Evolutionary conservation across 2,888 invertebrate species (phyloP), one percentile per base, ranked within the genome.

Genomic region (Pyrgus malvae): DNA sequence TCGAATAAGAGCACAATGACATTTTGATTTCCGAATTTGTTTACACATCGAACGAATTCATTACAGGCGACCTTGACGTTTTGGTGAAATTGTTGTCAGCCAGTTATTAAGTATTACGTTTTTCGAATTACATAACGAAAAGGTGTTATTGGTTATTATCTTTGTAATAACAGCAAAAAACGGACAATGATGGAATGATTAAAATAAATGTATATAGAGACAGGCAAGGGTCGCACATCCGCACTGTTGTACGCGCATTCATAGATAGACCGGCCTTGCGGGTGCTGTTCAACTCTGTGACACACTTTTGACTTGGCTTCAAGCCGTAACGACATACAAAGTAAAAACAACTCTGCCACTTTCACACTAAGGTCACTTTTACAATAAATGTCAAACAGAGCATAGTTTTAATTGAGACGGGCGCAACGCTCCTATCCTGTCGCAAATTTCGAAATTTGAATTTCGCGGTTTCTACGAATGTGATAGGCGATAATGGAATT

Each of bases 251-350:
- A 67, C 81, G 87, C 85, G 76, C 84, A 78, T 70, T 80, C 81
- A 76, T 79, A 86, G 87, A 88, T 86, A 89, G 80, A 75, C 69
- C 81, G 89, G 81, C 89, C 89, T 89, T 88, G 87, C 78, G 69
- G 63, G 77, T 81, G 85, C 81, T 85, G 75, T 88, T 89, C 88
- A 89, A 88, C 88, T 82, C 80, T 72, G 80, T 89, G 89, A 89
- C 89, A 89, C 78, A 89, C 83, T 86, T 89, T 86, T 81, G 80
- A 85, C 73, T 88, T 89, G 89, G 89, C 89, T 83, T 75, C 77
- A 77, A 80, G 86, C 87, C 89, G 82, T 73, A 66, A 57, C 42
- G 25, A 56, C 56, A 38, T 63, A 60, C 79, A 75, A 63, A 59
- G 69, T 51, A 78, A 75, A 75, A 61, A 58, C 62, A 64, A 74